Evolutionary conservation across 2,888 invertebrate species (phyloP).

Genomic region (Mesopsocus fuscifrons): DNA sequence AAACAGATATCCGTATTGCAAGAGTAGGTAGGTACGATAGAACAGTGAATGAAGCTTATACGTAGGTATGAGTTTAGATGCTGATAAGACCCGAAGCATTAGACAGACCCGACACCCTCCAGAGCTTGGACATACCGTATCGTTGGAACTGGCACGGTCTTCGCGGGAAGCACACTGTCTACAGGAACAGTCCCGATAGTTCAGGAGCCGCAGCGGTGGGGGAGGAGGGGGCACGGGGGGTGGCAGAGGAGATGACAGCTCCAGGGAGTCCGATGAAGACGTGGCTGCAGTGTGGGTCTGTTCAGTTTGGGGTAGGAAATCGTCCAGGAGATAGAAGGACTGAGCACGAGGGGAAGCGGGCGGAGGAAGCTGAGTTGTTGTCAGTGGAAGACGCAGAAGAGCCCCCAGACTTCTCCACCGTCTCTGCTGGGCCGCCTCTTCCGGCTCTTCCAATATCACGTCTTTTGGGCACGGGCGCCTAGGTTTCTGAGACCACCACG

Average conservation of each 20-base stretch:
- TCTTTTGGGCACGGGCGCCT: slow-evolving; percentile 19
- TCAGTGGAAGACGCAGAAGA: slow-evolving; percentile 21
- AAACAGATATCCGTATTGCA: too few relatives aligned
- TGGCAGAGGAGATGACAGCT: slow-evolving; percentile 25
- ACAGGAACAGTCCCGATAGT: slow-evolving; percentile 15
- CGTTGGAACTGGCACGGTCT: slow-evolving; percentile 1
- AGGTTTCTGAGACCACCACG: slow-evolving; percentile 19
- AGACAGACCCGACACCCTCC: too few relatives aligned
- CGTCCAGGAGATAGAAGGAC: slow-evolving; percentile 29
- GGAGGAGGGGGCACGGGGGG: slow-evolving; percentile 30
- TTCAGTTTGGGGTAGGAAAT: slow-evolving; percentile 24
- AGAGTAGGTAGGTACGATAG: too few relatives aligned
- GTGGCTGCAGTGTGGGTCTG: slow-evolving; percentile 16
- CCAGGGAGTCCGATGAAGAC: slow-evolving; percentile 23
- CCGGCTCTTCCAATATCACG: slow-evolving; percentile 16
- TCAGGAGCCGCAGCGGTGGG: slow-evolving; percentile 21
- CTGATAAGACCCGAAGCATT: too few relatives aligned
- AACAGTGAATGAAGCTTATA: too few relatives aligned
- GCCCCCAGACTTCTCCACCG: slow-evolving; percentile 29
- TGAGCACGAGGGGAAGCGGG: slow-evolving; percentile 25
- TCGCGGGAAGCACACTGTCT: not conserved
- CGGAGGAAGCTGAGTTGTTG: slow-evolving; percentile 14
- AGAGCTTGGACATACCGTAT: slow-evolving; percentile 6
- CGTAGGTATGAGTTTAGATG: too few relatives aligned
- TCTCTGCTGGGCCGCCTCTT: slow-evolving; percentile 22